Percentiles rank a stretch among this genome's conserved stretches.
Conservation (phyloP, 2,797 vertebrate species). For the Heterohyrax brucei region DNA sequence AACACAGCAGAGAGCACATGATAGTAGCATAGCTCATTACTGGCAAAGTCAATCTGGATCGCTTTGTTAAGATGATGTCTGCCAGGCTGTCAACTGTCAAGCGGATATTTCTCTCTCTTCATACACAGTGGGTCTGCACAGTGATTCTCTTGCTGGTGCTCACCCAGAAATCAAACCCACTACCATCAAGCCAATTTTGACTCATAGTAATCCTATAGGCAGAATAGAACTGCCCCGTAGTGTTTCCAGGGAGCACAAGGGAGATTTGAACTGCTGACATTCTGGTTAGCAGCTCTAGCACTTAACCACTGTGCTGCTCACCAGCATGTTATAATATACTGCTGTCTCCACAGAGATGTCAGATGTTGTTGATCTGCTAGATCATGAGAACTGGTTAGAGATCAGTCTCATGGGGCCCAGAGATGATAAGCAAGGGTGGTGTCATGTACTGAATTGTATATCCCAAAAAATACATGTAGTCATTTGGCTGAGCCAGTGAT, state of each 20-base stretch:
- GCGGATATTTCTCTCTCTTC: neutral
- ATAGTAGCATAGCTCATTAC: neutral
- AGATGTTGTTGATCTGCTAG: neutral
- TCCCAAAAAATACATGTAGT: too few species aligned
- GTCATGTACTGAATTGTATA: too few species aligned
- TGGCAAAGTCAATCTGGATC: neutral
- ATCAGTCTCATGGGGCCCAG: neutral
- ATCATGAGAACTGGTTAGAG: neutral
- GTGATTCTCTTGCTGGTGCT: neutral
- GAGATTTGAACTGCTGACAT: too few species aligned
- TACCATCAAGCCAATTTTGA: too few species aligned
- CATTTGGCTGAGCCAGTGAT: too few species aligned
- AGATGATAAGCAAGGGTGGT: neutral
- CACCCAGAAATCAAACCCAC: too few species aligned
- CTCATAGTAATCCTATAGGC: too few species aligned
- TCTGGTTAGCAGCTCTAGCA: too few species aligned
- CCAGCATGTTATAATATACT: neutral
- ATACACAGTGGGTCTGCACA: neutral
- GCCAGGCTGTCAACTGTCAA: neutral
- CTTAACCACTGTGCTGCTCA: neutral
- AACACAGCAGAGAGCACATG: neutral
- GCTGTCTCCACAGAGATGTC: neutral
- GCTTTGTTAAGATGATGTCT: neutral
- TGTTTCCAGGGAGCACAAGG: too few species aligned
- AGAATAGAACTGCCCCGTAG: too few species aligned